Evolutionary conservation across 2,797 vertebrate genomes (phyloP).

Genomic region (Saxicola maurus): DNA sequence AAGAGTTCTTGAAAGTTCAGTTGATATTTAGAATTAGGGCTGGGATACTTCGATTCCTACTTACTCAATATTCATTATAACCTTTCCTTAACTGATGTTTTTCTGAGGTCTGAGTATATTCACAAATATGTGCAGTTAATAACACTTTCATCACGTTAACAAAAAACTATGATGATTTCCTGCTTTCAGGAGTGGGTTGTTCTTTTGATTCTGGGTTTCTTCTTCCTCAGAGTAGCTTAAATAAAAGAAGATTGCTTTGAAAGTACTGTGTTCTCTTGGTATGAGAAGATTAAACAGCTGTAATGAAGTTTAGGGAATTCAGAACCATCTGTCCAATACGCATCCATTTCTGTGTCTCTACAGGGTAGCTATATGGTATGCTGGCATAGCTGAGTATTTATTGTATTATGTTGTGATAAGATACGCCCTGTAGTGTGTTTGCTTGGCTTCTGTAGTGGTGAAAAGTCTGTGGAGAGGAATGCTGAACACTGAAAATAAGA

Average conservation of each 20-base stretch:
- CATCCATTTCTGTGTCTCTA: neutral
- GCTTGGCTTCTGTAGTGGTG: neutral
- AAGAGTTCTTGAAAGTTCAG: neutral
- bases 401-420: neutral
- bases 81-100: neutral
- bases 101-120: neutral
- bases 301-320: neutral
- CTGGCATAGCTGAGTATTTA: neutral
- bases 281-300: neutral
- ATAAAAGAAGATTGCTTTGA: neutral
- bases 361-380: neutral
- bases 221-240: neutral
- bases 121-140: rapidly evolving
- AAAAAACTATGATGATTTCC: neutral
- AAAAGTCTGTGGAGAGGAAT: neutral
- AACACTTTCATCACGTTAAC: neutral
- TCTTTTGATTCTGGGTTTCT: neutral
- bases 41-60: neutral
- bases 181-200: neutral
- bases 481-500: neutral
- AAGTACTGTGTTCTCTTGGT: neutral
- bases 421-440: neutral
- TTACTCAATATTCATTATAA: neutral
- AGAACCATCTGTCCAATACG: neutral
- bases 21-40: neutral